Base-by-base conservation (phyloP, 2,113 vertebrate species). In the Tursiops truncatus region DNA sequence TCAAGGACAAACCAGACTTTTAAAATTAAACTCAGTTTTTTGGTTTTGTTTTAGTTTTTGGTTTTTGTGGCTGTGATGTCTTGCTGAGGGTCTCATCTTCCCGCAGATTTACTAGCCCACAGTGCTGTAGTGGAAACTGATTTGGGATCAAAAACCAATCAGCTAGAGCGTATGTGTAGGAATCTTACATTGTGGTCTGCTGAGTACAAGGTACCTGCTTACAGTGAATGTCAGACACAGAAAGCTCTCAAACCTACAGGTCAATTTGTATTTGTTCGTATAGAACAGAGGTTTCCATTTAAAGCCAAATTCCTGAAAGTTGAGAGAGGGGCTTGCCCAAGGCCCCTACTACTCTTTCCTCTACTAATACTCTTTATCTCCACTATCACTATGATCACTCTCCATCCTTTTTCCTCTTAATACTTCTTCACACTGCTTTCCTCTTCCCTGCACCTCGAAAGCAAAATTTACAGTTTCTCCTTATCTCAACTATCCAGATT, bases 381-480 rank as follows among this genome's bases (percentile, higher is more conserved):
- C 60, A 28, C n/a, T n/a, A 6, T 28, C 65, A 56, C 12, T 18
- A 17, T 2, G 4, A n/a, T n/a, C 41, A 50, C n/a, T 70, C n/a
- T 76, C 56, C 82, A 65, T 50, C 15, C 50, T 84, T 79, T 5
- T 58, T 92, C 41, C 9, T 79, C 63, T 94, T 47, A 71, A 33
- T 74, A 56, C 36, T 74, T 70, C 36, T 76, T 93, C n/a, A 58
- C 13, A 65, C 8, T 9, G 44, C n/a, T 86, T 83, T 68, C 41
- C 36, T 86, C 56, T 74, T 62, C 41, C 23, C 6, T 70, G 20
- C 0, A 89, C 71, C 70, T 94, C 65, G 73, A 82, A 83, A 87
- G 33, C 91, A 94, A 92, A 91, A 82, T 53, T 50, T 53, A n/a
- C 20, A 77, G 4, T 84, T 96, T 96, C 7, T 80, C 77, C 31